Evolutionary conservation across 2,888 invertebrate species (phyloP).

Genomic region (Hesperia comma): DNA sequence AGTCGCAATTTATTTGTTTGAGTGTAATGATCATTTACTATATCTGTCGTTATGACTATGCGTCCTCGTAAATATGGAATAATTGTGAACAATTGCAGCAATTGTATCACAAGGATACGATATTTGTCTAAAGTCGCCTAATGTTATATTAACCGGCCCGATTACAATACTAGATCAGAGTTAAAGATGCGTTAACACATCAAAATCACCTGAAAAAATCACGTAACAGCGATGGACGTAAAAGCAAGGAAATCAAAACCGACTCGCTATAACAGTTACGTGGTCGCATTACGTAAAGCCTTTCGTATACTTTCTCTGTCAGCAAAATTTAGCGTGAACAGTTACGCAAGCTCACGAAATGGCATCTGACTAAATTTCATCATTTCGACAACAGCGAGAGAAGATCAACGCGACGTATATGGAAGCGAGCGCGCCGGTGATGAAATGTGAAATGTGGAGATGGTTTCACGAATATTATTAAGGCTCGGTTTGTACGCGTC

Average conservation of each 20-base stretch:
- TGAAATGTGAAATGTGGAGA: constrained; percentile 69
- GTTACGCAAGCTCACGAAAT: constrained; percentile 76
- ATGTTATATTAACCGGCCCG: not conserved
- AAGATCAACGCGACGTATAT: constrained; percentile 73
- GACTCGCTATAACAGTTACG: constrained; percentile 76
- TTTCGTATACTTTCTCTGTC: constrained; percentile 84
- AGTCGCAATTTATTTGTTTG: constrained; percentile 2
- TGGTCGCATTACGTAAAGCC: constrained; percentile 76
- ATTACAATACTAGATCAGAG: constrained; percentile 10
- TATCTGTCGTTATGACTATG: constrained; percentile 12
- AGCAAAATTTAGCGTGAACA: constrained; percentile 81
- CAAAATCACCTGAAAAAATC: constrained; percentile 67
- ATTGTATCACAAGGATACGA: constrained; percentile 20
- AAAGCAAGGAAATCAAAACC: constrained; percentile 83
- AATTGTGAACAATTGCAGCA: constrained; percentile 31
- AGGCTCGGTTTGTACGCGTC: constrained; percentile 14
- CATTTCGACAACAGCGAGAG: constrained; percentile 70
- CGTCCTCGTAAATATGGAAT: constrained; percentile 28
- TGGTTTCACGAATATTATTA: constrained; percentile 43
- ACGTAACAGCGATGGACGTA: constrained; percentile 77
- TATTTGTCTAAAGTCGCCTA: constrained; percentile 15
- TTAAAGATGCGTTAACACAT: constrained; percentile 50
- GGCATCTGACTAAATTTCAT: constrained; percentile 81
- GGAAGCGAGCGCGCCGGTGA: constrained; percentile 56
- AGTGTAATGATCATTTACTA: constrained; percentile 22